Percentiles rank a stretch among this genome's conserved stretches.
Evolutionary conservation across 2,888 invertebrate species (phyloP).

Genomic region (Synergus gifuensis): DNA sequence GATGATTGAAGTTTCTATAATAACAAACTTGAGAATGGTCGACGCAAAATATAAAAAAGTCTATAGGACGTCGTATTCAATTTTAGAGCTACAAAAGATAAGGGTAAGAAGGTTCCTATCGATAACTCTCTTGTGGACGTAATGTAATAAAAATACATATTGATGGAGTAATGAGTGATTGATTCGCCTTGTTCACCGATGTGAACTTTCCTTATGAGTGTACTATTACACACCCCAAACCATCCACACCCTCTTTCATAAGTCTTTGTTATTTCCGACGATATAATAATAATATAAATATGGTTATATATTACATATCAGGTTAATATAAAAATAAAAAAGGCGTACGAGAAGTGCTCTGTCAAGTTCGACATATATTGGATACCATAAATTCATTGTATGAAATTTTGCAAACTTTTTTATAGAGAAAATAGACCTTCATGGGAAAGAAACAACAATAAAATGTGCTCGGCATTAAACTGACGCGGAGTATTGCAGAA

Average conservation of each 20-base stretch:
- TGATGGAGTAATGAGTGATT: constrained; percentile 14
- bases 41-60: background rate
- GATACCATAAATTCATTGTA: background rate
- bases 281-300: background rate
- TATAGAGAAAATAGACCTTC: background rate
- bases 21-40: background rate
- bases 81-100: background rate
- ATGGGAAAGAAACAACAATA: background rate
- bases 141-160: constrained; percentile 27
- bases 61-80: background rate
- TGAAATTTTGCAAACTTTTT: background rate
- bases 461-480: background rate
- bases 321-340: background rate
- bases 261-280: background rate
- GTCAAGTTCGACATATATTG: background rate
- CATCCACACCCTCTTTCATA: background rate
- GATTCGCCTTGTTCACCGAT: constrained; percentile 7
- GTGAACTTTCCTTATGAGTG: background rate
- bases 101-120: constrained; percentile 4
- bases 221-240: background rate
- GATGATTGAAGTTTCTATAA: background rate
- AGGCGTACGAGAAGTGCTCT: background rate
- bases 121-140: background rate
- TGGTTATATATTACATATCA: background rate
- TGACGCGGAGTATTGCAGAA: background rate